Evolutionary conservation across 2,888 invertebrate species (phyloP), one percentile per base, ranked within the genome.

Genomic region (Caenorhabditis panamensis): DNA sequence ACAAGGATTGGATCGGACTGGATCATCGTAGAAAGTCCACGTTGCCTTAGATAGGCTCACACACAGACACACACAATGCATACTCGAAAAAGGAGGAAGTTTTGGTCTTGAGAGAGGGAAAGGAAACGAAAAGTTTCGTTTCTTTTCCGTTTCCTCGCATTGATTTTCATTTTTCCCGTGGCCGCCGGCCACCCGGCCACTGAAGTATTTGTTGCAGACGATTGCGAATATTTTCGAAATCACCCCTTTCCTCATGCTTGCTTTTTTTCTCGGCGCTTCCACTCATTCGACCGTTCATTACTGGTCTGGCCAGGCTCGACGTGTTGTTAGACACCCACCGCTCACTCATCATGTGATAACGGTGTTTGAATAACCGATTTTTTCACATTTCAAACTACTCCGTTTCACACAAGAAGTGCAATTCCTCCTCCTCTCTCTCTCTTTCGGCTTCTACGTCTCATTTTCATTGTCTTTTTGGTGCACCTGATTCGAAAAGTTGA

Each of bases 311-410:
- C n/a, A 16, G 20, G 18, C 1, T 3, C 36, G 58, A 18, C 18
- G 31, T 58, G 36, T 18, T n/a, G 9, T 53, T 22, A 53, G 51
- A 53, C 54, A 54, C 51, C 16, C n/a, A n/a, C n/a, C n/a, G n/a
- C n/a, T 16, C 36, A 41, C 41, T 36, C 41, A 41, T 41, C 69
- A 28, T 44, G 49, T 75, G 75, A 75, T 75, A 75, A 75, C 53
- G 64, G 20, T 75, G 51, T 75, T 75, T 75, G 75, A 67, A 66
- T 61, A 75, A 64, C 66, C 51, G 75, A 58, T 66, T 66, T 75
- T 61, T 47, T 44, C 61, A 61, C 66, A 59, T 59, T 53, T 58
- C 59, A 72, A 72, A 72, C n/a, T n/a, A n/a, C 63, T 62, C 58
- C 16, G 49, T 41, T 64, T 41, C 53, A 69, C 31, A 72, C 64